Evolutionary conservation across 2,888 invertebrate genomes (phyloP), one percentile per base, ranked within the genome.

Genomic region (Eupithecia exiguata): DNA sequence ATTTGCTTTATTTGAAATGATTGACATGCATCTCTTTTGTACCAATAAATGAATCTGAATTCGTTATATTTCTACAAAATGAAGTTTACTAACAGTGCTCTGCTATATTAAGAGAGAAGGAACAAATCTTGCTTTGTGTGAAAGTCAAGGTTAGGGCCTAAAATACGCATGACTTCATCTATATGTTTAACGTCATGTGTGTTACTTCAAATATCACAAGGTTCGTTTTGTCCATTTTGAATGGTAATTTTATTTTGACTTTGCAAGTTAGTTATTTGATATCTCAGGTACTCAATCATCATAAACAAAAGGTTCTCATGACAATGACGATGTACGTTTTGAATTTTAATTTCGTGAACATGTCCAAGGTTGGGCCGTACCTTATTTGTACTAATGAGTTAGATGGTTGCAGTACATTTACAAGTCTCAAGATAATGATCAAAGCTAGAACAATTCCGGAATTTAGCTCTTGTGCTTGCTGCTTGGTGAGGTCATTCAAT

Each of bases 291-390:
- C 58, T 58, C 58, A 58, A 58, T 58, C 58, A 58, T 58, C 25
- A 38, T 38, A 69, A 46, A 46, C 65, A 43, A 74, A 71, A 38
- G 58, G 36, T 74, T 74, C 68, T 65, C 74, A 74, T 71, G 74
- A 46, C 71, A 74, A 63, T 71, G 68, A 71, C 30, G 63, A 36
- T 36, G 40, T 25, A 43, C 49, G 74, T 65, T 53, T 68, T 68
- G 71, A 74, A 71, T 74, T 61, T 74, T 66, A 71, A 74, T 63
- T 68, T 70, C 49, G 49, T 65, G 63, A 40, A 69, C 65, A 70
- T 38, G 53, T 58, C 2, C 74, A 68, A 74, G 68, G 74, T 68
- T 58, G 65, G 40, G 35, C 63, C 58, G 40, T 68, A 38, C 36
- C 66, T 62, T 35, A n/a, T 35, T 43, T 38, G 66, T 21, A 38